Evolutionary conservation across 2,113 vertebrate genomes (phyloP), one percentile per base, ranked within the genome.

Genomic region (Leptosomus discolor): DNA sequence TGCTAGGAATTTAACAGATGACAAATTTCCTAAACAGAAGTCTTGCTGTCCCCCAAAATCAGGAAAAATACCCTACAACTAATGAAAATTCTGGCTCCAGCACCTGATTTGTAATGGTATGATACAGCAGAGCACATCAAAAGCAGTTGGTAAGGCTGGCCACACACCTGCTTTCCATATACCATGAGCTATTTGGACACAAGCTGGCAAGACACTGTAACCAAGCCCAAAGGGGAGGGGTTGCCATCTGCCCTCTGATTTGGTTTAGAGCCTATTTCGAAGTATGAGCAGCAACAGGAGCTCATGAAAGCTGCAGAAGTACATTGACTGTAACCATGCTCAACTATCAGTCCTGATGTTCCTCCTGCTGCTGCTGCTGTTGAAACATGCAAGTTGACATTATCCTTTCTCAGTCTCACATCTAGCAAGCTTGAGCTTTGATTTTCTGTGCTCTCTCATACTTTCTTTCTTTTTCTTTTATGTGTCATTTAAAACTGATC

Each of bases 321-420:
- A 13, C 16, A 6, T 7, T 45, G 50, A 9, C 32, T 30, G 9
- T 36, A 57, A 0, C 21, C 13, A 5, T 0, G 0, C 5, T 48
- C 41, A 61, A 0, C 4, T 34, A 17, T 34, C 41, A 1, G 1
- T 20, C 16, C 15, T 10, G 1, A 32, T 58, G 17, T 0, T 76
- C 23, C 43, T 30, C 17, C 29, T 64, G 12, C 7, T n/a, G 27
- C 27, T 61, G 23, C 26, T 88, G 54, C 17, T 43, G 10, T 12
- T 68, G 70, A 12, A 71, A 36, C 21, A 37, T 41, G 4, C 24
- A 71, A 45, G 19, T 13, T 78, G 39, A 29, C 11, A 8, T 46
- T 46, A 43, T 23, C 9, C 6, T 68, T 69, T 64, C 8, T n/a
- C 12, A 58, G 51, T 30, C 11, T 64, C 3, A 0, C 51, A 43